Conservation (phyloP, 1,140 invertebrate genomes). For the Notospermus geniculatus region DNA sequence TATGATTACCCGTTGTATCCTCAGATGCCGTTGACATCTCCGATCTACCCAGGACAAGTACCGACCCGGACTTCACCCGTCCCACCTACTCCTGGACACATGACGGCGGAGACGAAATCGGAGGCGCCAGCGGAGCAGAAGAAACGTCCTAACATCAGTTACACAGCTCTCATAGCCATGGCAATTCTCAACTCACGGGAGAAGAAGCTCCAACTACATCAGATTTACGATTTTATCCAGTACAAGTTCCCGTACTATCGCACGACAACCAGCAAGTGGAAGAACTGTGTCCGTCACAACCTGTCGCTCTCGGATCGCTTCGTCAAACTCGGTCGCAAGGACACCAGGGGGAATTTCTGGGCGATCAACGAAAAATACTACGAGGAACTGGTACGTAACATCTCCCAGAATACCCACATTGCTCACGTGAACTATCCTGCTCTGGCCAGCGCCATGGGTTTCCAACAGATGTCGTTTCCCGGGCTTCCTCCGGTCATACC, state of each 20-base stretch:
- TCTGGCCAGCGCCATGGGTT: no score
- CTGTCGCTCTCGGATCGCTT: background rate
- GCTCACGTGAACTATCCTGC: no score
- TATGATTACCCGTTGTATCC: no score
- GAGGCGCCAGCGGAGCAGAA: no score
- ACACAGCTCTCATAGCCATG: conserved; percentile 23
- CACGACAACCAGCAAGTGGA: conserved; percentile 72
- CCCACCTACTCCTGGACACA: no score
- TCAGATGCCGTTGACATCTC: no score
- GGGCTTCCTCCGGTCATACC: no score
- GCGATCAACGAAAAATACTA: conserved; percentile 7
- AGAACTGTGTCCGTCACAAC: conserved; percentile 6
- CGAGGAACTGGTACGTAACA: conserved; percentile 4
- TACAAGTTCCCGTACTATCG: conserved; percentile 71
- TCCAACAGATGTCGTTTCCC: no score
- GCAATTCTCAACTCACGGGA: conserved; percentile 17
- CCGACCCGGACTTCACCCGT: no score
- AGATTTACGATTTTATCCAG: conserved; percentile 10
- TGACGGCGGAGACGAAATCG: no score
- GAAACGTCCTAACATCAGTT: conserved; percentile 8
- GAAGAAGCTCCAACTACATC: conserved; percentile 18
- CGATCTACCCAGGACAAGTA: no score
- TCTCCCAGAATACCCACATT: background rate
- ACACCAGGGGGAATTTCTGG: conserved; percentile 8
- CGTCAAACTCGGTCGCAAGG: conserved; percentile 8